phyloP scores from a whole-genome alignment of 2,888 invertebrate genomes.

The Tenthredo scrophulariae region DNA sequence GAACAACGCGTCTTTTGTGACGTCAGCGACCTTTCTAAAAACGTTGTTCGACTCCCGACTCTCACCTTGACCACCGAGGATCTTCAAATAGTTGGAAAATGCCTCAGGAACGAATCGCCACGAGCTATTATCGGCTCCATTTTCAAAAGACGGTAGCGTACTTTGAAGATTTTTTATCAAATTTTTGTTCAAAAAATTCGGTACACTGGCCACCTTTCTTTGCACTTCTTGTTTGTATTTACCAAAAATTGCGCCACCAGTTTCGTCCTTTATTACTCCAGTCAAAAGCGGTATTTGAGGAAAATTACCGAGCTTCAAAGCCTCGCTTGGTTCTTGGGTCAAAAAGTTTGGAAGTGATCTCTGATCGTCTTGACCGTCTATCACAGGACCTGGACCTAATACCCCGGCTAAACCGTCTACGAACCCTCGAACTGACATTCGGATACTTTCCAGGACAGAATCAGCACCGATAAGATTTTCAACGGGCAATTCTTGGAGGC shows the following conservation, averaged over 20 bases:
- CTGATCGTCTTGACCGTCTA: constrained; percentile 84
- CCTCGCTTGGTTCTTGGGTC: constrained; percentile 82
- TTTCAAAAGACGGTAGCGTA: constrained; percentile 70
- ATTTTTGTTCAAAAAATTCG: constrained; percentile 77
- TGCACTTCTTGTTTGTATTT: constrained; percentile 75
- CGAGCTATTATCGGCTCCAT: constrained; percentile 61
- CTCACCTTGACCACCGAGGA: constrained; percentile 26
- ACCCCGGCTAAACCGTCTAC: constrained; percentile 83
- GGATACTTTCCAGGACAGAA: constrained; percentile 80
- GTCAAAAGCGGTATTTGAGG: constrained; percentile 85
- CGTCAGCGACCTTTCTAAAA: constrained; percentile 82
- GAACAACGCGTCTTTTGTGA: constrained; percentile 86
- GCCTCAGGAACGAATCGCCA: constrained; percentile 64
- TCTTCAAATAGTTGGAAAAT: constrained; percentile 66
- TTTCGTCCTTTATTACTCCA: constrained; percentile 88
- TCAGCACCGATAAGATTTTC: constrained; percentile 80
- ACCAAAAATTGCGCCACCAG: constrained; percentile 83
- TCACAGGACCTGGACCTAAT: constrained; percentile 84
- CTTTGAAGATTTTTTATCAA: constrained; percentile 77
- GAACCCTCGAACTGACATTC: constrained; percentile 82
- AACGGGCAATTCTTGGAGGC: constrained; percentile 81
- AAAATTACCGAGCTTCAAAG: constrained; percentile 80
- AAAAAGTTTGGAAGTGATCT: constrained; percentile 85
- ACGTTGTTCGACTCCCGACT: constrained; percentile 71
- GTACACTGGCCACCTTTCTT: constrained; percentile 74